Evolutionary conservation across 35 echinoderm and acorn worm genomes (phyloP), one percentile per base, ranked within the genome.

Genomic region (Eucidaris tribuloides): DNA sequence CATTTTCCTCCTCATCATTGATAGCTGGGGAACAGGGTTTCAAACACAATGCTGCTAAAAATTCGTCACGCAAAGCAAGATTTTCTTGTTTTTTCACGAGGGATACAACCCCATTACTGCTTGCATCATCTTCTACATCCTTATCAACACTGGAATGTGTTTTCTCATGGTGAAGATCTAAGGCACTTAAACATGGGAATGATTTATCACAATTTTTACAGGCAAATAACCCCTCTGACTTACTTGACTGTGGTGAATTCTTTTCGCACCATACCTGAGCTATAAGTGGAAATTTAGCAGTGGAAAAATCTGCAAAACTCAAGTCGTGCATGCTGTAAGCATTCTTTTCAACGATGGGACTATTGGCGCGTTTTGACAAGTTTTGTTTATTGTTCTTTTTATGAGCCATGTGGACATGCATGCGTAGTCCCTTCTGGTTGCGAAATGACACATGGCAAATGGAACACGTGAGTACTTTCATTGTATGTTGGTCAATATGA

Each of bases 381-480:
- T 52, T 52, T 9, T 52, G 9, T 7, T 33, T 22, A 25, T 74
- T 74, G 30, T 85, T 86, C 42, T 82, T 96, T 76, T 89, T 86
- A 52, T 99, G 96, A 61, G 88, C 83, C 87, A 93, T 99, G 29
- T 86, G 82, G n/a, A 93, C 35, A 78, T 99, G 96, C 91, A 99
- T 91, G 9, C 96, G 90, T 33, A 99, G 65, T 33, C 96, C 96
- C 66, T 84, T 63, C 38, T 92, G 96, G 29, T 89, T 99, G 18
- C 83, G 82, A 81, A 99, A 99, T 32, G 78, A 76, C 0, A 57
- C 27, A 33, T 90, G 77, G 46, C 96, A 99, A 80, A 93, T 82
- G 33, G 58, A 63, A 55, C 96, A 99, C 25, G 83, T 74, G 3
- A 90, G 74, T 39, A 84, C 83, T 68, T 93, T 78, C 33, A 87